A percentile compares a stretch with the other conserved stretches of the same genome.
Evolutionary conservation across 2,113 vertebrate genomes (phyloP).

Genomic region (Aviceda subcristata): DNA sequence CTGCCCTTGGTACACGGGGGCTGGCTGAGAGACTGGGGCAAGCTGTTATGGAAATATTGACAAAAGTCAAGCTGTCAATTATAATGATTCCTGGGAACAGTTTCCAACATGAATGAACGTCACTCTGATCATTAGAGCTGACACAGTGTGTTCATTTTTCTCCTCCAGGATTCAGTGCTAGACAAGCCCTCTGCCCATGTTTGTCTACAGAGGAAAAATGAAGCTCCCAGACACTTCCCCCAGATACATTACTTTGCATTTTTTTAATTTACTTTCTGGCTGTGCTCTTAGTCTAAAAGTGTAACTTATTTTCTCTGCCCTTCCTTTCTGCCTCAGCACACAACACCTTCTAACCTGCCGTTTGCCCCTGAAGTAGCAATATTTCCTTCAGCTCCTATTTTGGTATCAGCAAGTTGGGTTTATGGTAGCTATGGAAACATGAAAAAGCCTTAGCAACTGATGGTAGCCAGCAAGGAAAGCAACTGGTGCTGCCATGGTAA

Average conservation of each 20-base stretch:
- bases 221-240: neutral
- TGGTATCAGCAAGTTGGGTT: neutral
- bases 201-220: neutral
- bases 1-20: neutral
- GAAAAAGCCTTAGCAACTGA: conserved; percentile 20
- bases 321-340: neutral
- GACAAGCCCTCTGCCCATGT: neutral
- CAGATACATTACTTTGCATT: neutral
- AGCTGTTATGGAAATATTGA: neutral
- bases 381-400: neutral
- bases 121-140: neutral
- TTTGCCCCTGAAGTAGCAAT: neutral
- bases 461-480: neutral
- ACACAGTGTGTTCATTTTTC: neutral
- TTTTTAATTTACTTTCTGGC: neutral
- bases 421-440: conserved; percentile 16
- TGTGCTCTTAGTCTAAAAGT: neutral
- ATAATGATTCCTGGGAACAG: neutral
- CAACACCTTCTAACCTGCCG: neutral
- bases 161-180: neutral
- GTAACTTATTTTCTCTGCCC: neutral
- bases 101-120: neutral
- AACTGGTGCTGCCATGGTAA: conserved; percentile 47
- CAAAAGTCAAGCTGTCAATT: neutral
- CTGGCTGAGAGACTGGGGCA: neutral